Percentiles rank a stretch among this genome's conserved stretches.
Evolutionary conservation across 2,888 invertebrate genomes (phyloP).

Genomic region (Phortica magna): DNA sequence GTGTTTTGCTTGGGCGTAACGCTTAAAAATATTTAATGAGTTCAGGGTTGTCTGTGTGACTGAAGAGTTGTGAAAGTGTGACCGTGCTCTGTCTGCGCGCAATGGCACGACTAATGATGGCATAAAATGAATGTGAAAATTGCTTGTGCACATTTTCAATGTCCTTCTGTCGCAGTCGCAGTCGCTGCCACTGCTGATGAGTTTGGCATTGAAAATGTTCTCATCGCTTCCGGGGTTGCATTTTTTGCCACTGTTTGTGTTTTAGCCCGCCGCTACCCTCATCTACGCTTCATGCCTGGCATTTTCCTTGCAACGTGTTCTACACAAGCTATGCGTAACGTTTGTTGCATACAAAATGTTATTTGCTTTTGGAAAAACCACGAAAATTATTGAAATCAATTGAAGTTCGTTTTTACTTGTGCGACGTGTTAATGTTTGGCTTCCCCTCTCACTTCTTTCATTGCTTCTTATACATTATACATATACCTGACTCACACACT

Average conservation of each 20-base stretch:
- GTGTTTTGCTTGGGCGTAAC: conserved; percentile 22
- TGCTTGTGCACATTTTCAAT: conserved; percentile 28
- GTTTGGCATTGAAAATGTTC: not conserved
- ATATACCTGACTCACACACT: not conserved
- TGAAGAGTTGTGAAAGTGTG: not conserved
- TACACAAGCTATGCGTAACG: not conserved
- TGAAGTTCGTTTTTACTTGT: conserved; percentile 21
- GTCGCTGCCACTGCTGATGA: not conserved
- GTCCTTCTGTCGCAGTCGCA: not conserved
- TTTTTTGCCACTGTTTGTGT: not conserved
- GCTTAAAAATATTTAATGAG: conserved; percentile 25
- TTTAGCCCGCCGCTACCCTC: not conserved
- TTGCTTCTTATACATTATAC: not conserved
- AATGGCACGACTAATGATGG: not conserved
- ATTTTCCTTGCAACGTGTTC: not conserved
- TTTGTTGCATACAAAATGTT: conserved; percentile 1
- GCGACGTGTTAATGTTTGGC: conserved; percentile 20
- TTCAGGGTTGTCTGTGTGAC: not conserved
- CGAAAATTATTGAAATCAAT: conserved; percentile 33
- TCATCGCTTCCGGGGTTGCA: conserved; percentile 27
- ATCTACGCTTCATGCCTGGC: not conserved
- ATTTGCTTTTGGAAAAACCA: conserved; percentile 2
- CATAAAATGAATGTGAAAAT: conserved; percentile 12
- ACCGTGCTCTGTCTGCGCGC: not conserved
- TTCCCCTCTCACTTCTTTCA: not conserved